Evolutionary conservation across 2,888 invertebrate genomes (phyloP).

Genomic region (Heteromyza rotundicornis): DNA sequence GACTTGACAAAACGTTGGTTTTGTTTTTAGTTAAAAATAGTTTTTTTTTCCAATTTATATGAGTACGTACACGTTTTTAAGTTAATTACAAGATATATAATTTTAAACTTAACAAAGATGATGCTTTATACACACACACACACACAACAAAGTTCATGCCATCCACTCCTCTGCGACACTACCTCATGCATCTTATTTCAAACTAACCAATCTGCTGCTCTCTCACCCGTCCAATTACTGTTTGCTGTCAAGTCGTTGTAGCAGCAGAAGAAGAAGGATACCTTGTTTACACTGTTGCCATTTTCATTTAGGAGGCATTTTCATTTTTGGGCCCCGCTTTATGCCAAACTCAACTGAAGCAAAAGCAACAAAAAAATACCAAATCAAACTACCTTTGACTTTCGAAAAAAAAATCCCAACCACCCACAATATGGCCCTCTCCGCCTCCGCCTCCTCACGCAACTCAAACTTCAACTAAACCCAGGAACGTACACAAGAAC

Average conservation of each 20-base stretch:
- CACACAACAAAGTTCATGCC: too few species aligned
- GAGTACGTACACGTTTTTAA: constrained; percentile 1
- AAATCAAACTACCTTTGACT: constrained; percentile 55
- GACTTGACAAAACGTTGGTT: too few species aligned
- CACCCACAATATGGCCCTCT: constrained; percentile 21
- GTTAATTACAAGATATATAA: neutral
- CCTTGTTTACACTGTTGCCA: constrained; percentile 45
- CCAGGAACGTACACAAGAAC: constrained; percentile 35
- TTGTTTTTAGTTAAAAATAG: neutral
- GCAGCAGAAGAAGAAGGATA: constrained; percentile 20
- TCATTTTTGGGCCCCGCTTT: constrained; percentile 2
- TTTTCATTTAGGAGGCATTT: constrained; percentile 40
- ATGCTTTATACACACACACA: neutral
- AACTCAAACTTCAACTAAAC: constrained; percentile 32
- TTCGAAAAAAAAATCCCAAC: constrained; percentile 45
- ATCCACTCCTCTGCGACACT: too few species aligned
- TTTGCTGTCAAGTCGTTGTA: constrained; percentile 15
- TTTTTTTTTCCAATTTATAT: constrained; percentile 20
- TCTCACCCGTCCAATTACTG: constrained; percentile 28
- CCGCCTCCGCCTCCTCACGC: constrained; percentile 21
- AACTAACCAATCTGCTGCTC: constrained; percentile 9
- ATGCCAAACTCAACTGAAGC: constrained; percentile 21
- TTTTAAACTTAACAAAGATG: neutral
- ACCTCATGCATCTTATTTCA: too few species aligned
- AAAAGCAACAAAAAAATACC: constrained; percentile 48